Evolutionary conservation across 37 sponge, comb jelly and placozoan genomes (phyloP).

Genomic region (Diacarnus erythraeanus): DNA sequence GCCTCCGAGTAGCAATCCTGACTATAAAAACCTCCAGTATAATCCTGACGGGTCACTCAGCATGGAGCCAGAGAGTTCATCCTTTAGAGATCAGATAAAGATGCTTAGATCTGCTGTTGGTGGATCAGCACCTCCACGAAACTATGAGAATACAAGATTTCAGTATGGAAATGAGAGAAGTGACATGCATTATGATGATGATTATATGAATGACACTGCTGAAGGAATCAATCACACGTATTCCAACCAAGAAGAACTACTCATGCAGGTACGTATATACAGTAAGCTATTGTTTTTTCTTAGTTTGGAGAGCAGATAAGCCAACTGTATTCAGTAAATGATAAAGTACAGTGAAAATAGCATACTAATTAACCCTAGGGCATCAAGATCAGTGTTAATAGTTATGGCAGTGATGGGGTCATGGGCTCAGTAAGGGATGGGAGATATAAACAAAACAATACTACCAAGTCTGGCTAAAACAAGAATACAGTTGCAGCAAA

Average conservation of each 20-base stretch:
- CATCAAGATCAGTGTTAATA: too few species aligned
- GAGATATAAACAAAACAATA: too few species aligned
- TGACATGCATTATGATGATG: not conserved
- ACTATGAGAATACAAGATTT: slow-evolving; percentile 3
- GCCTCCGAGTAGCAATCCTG: slow-evolving; percentile 13
- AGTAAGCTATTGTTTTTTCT: too few species aligned
- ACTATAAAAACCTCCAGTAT: slow-evolving; percentile 24
- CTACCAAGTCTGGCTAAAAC: too few species aligned
- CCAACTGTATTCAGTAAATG: too few species aligned
- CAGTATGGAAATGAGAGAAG: not conserved
- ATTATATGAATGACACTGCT: slow-evolving; percentile 51
- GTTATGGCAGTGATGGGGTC: too few species aligned
- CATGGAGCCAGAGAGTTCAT: not conserved
- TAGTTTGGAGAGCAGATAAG: too few species aligned
- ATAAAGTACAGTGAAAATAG: too few species aligned
- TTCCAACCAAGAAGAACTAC: slow-evolving; percentile 43
- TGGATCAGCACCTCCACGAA: not conserved
- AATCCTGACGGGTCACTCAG: not conserved
- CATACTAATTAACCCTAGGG: too few species aligned
- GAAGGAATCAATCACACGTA: slow-evolving; percentile 41
- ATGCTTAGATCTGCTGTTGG: not conserved
- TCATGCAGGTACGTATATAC: slow-evolving; percentile 8
- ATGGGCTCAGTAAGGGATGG: too few species aligned
- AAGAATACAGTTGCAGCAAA: too few species aligned
- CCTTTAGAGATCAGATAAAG: not conserved